Base-by-base conservation (phyloP, 2,888 invertebrate species). In the Nomada ferruginata region DNA sequence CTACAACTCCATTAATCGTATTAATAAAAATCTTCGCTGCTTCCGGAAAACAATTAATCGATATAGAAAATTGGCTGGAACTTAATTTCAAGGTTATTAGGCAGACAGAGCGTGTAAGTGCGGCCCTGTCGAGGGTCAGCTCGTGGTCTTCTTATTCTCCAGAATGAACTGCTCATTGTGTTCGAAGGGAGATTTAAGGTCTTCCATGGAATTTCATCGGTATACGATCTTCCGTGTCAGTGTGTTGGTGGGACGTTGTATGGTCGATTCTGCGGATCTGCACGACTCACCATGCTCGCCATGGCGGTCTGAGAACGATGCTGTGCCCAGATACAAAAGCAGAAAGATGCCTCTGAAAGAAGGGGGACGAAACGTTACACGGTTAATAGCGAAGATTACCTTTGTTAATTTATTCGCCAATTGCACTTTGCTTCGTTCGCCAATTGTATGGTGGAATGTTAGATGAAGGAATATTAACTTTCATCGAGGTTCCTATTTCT, bases 131-230 rank as follows among this genome's bases (percentile, higher is more conserved):
- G 57, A 64, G 23, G 68, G 63, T 59, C 42, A 44, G 50, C 42
- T 61, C 44, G 60, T 78, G 71, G 53, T 78, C 72, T 64, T 82
- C 76, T 79, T 71, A 86, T 84, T 82, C 79, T 59, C 59, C 18
- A 47, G 69, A 82, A 82, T 80, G 86, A 80, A 71, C 73, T 65
- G 59, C 63, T 70, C 84, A 86, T 86, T 84, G 82, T 84, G 79
- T 42, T 72, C 82, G 74, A 86, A 77, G 74, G 53, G 69, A 84
- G 84, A 86, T 86, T 84, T 86, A 86, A 84, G 76, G 78, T 57
- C 82, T 83, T 76, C 76, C 71, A 63, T 69, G 74, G 65, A 76
- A 85, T 81, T 76, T 74, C 57, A 57, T 59, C 47, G 44, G 50
- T 36, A 50, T 68, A 61, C 57, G 15, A 26, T 76, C 26, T 26